Evolutionary conservation across 2,888 invertebrate genomes (phyloP), one percentile per base, ranked within the genome.

Genomic region (Orthonychiurus folsomi): DNA sequence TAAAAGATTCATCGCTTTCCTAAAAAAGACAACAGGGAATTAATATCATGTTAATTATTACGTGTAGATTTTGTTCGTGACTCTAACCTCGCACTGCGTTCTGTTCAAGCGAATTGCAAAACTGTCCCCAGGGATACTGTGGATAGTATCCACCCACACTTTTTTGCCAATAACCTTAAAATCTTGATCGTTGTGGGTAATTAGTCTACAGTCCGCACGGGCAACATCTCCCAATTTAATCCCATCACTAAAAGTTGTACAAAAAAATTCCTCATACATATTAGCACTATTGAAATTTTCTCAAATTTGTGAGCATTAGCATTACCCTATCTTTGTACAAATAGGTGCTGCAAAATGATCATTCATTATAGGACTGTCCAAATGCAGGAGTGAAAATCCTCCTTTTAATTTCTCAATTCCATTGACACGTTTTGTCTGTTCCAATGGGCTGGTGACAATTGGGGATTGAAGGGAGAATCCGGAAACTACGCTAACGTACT

Each of bases 371-470:
- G 58, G 50, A 47, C 54, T 64, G 3, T 64, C 64, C 24, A 61
- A 25, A 21, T 62, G 62, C 18, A 66, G 57, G 23, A 64, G 60
- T 5, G 61, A 47, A 15, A 63, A 21, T 2, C 50, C 60, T 24
- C 20, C 24, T 15, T n/a, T 53, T 15, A 25, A 28, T 25, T 3
- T 50, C 2, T 62, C 62, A 1, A 64, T 50, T 15, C 52, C 25
- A 50, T 66, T 66, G 48, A 66, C 58, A 15, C 66, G 48, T 37
- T 63, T 66, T 5, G 61, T 37, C 55, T 66, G 66, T 48, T 66
- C 64, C 60, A 61, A 60, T 23, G 64, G 60, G 37, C 57, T 58
- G 1, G 63, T 18, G 9, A 56, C 23, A 12, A 50, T 28, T 25
- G 24, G 26, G 0, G 59, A 37, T 27, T 63, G 47, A 12, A 53